These are phyloP conservation scores for Propsilocerus akamusi DNA, from an alignment of 1,140 invertebrate genomes.

Conservation along the genomic window DNA sequence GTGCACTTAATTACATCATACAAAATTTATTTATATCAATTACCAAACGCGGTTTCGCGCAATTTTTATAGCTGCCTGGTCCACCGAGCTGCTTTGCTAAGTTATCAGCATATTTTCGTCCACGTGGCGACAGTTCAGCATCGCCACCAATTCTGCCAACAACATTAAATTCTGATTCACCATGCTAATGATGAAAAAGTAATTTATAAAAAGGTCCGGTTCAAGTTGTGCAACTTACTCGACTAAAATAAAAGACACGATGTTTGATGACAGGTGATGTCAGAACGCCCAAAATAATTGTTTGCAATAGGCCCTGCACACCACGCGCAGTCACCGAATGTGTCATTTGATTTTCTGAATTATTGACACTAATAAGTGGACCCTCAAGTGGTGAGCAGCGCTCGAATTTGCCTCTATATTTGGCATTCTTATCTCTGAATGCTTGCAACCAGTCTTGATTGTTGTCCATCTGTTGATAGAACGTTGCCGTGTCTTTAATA, in stretches of 20 bases:
- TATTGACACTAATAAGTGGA: constrained; percentile 27
- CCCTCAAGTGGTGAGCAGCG: constrained; percentile 21
- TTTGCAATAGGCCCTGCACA: constrained; percentile 8
- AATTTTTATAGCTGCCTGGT: background rate
- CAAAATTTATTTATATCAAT: background rate
- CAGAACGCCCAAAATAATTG: constrained; percentile 6
- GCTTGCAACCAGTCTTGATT: constrained; percentile 29
- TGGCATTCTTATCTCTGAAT: constrained; percentile 14
- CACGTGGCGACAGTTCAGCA: constrained; percentile 60
- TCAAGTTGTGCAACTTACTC: constrained; percentile 19
- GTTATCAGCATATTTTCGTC: constrained; percentile 56
- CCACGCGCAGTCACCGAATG: constrained; percentile 9
- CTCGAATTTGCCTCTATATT: constrained; percentile 18
- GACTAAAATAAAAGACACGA: constrained; percentile 27
- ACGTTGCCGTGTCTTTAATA: constrained; percentile 76
- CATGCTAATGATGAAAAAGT: constrained; percentile 46
- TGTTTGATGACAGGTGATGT: constrained; percentile 13
- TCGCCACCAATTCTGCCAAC: constrained; percentile 83
- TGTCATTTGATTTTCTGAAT: constrained; percentile 20
- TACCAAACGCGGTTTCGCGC: constrained; percentile 3
- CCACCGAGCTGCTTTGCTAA: constrained; percentile 45
- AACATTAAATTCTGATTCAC: constrained; percentile 82
- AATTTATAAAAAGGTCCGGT: constrained; percentile 5
- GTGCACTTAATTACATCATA: too few relatives aligned
- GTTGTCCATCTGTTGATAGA: constrained; percentile 72